Base-by-base conservation (phyloP, 1,140 invertebrate species). In the Tetramorium parvispinum region DNA sequence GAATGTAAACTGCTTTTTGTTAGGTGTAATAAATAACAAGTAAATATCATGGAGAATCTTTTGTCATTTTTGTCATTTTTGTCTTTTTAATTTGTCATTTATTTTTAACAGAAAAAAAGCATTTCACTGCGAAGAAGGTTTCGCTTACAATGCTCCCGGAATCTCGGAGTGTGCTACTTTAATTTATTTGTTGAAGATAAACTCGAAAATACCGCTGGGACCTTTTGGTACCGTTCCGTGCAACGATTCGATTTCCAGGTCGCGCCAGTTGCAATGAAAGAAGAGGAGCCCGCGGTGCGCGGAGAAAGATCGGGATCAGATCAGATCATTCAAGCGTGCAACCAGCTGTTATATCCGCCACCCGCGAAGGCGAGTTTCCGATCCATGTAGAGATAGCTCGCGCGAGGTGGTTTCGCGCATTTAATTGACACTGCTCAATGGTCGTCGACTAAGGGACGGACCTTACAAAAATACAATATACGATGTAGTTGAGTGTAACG, bases 281-380 rank as follows among this genome's bases (percentile, higher is more conserved):
- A 61, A 40, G 49, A 70, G 27, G 55, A 85, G 24, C 1, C 6
- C 46, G 16, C 43, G 7, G 46, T 70, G 13, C 43, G 49, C 27
- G 27, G 32, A 65, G 65, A 5, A 76, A 53, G 85, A 83, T 87
- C 78, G 46, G 53, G 37, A 37, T 40, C 70, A 81, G 65, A 88
- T 77, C 53, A 77, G 63, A 88, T 85, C 81, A 37, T 51, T 87
- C 61, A 59, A 85, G n/a, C 59, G 63, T 79, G 76, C 76, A 79
- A 46, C 59, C 49, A 70, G 51, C 78, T 81, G 70, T 81, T 81
- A 68, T 70, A 81, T 43, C 16, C 21, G 1, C 27, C 61, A 13
- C 16, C 32, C 16, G 37, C 21, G 1, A 46, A 76, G 85, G 57
- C 55, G 21, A 3, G 21, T 11, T 11, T 18, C 16, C 73, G 87